Evolutionary conservation across 2,797 vertebrate species (phyloP), one percentile per base, ranked within the genome.

Genomic region (Pantherophis vulpinus): DNA sequence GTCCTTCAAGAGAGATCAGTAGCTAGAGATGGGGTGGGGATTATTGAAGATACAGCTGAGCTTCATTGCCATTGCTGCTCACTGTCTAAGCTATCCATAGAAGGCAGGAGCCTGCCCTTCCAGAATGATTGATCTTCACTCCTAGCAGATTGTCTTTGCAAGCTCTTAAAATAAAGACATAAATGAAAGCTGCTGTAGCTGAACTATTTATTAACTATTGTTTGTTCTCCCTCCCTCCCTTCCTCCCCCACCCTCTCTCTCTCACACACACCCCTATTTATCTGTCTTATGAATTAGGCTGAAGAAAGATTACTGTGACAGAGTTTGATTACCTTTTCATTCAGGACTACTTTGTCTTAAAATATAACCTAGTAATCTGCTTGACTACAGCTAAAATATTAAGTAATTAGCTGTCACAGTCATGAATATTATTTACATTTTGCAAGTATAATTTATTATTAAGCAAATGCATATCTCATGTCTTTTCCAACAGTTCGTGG

Each of bases 361-460:
- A 20, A 1, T 56, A 23, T 55, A 95, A 37, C 60, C 90, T 79
- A 51, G 83, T 54, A 91, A 92, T 79, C 92, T 92, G 94, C 54
- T 90, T 0, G 0, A 55, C 63, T 90, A 12, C 94, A 94, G 83
- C 54, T 94, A 94, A 79, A 94, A 94, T 79, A 60, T 70, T 92
- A 91, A 94, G 55, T 37, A 91, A 93, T 56, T 90, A 55, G 94
- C 79, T 93, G 66, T 63, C 58, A 37, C 37, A 88, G 92, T 95
- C 93, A 27, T 74, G 93, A 93, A 86, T 95, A 87, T 92, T 92
- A 93, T 92, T 95, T 95, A 95, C 95, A 95, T 89, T 93, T 94
- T 63, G 29, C 47, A 54, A 87, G 86, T 32, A 56, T 55, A 56
- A 87, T 87, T 54, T 87, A 87, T 90, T 70, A 61, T 90, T 20